Conservation (phyloP, 2,888 invertebrate genomes). For the Caenorhabditis sulstoni region DNA sequence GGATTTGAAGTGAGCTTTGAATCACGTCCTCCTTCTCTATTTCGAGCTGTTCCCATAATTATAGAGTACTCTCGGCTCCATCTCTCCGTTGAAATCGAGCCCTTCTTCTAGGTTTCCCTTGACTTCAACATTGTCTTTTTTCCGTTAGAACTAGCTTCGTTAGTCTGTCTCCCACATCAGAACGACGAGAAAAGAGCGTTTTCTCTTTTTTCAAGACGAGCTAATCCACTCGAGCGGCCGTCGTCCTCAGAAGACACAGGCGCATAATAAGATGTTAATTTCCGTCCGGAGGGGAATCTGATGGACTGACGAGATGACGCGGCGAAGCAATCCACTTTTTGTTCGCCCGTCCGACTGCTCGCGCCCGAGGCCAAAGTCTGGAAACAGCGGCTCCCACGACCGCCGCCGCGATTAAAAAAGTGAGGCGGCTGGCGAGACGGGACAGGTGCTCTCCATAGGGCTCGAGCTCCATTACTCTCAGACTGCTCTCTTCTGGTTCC, state of each 20-base stretch:
- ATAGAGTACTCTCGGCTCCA: constrained; percentile 4
- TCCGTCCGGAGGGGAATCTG: constrained; percentile 12
- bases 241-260: constrained; percentile 13
- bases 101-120: neutral
- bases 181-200: constrained; percentile 33
- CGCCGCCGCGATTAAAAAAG: constrained; percentile 19
- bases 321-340: neutral
- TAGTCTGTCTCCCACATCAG: constrained; percentile 12
- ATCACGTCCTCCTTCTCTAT: neutral
- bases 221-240: constrained; percentile 30
- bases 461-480: neutral
- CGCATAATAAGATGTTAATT: constrained; percentile 53
- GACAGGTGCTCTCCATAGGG: constrained; percentile 36
- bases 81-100: neutral
- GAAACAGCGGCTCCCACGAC: constrained; percentile 23
- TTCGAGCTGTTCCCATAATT: constrained; percentile 4
- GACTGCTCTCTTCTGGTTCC: neutral
- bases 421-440: constrained; percentile 5
- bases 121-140: neutral
- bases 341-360: neutral
- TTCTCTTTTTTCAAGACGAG: constrained; percentile 9
- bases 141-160: constrained; percentile 34
- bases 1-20: neutral
- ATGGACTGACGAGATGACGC: neutral
- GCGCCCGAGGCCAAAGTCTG: neutral